Evolutionary conservation across 1,140 invertebrate species (phyloP), one percentile per base, ranked within the genome.

Genomic region (Chionoecetes opilio): DNA sequence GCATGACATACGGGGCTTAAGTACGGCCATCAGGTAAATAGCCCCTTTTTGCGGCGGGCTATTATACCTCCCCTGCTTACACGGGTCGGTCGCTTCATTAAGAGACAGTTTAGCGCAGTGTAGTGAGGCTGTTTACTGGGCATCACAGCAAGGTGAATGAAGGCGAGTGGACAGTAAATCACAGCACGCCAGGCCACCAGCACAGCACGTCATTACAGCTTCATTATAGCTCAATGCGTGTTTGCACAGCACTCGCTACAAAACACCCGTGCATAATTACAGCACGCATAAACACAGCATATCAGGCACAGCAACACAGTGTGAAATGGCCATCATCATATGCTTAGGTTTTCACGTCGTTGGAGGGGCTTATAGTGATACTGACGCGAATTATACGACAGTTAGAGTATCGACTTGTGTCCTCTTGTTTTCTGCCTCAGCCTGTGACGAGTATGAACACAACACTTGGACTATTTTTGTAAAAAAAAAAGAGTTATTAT

Each of bases 341-440:
- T 31, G 35, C 93, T 0, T 32, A 63, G 38, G 75, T 88, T 93
- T 86, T 86, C 93, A 93, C 34, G 17, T 35, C 75, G 85, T 93
- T 86, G 21, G 89, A 93, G 82, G 88, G 31, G 75, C 82, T 75
- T 88, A 93, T 82, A 46, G 53, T 31, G 85, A 89, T 75, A 89
- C 38, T 93, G 93, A 93, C 85, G 86, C 26, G 11, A 26, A 46
- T 93, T 85, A 93, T 93, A 88, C 75, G n/a, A n/a, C n/a, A n/a
- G 89, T 89, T 89, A 93, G 41, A 93, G 85, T 75, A 88, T 89
- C 89, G 89, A 93, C 93, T 46, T 8, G 26, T 88, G 82, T 93
- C 82, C 85, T 75, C 38, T 21, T 34, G 6, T 8, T 53, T 37
- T 37, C 9, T 21, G 11, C 0, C 26, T 26, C 37, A 9, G 21